phyloP scores from a whole-genome alignment of 1,140 invertebrate species.

The Araneus ventricosus region DNA sequence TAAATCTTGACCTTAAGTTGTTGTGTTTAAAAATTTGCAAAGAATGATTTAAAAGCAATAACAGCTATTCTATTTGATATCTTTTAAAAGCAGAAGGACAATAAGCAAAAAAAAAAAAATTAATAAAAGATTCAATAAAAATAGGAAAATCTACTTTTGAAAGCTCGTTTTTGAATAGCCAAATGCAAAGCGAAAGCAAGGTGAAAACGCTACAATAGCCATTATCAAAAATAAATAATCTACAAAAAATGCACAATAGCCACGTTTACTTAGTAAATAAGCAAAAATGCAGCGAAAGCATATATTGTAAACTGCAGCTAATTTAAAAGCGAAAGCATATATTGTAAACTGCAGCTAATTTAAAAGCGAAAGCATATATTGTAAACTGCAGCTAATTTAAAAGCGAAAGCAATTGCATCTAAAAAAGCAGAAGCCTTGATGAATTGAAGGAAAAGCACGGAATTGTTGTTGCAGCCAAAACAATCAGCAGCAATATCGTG shows the following conservation, averaged over 20 bases:
- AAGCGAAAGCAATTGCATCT: neutral
- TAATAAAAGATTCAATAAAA: neutral
- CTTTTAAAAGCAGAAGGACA: neutral
- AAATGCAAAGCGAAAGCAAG: constrained; percentile 22
- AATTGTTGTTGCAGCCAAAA: neutral
- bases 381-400: neutral
- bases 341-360: too few species aligned
- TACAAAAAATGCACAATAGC: neutral
- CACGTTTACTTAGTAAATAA: neutral
- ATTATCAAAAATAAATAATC: neutral
- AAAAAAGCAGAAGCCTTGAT: neutral
- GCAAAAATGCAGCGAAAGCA: too few species aligned
- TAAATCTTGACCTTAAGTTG: too few species aligned
- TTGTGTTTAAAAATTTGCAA: too few species aligned
- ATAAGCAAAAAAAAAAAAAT: neutral
- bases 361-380: neutral
- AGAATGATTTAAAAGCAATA: neutral
- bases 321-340: too few species aligned
- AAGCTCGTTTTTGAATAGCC: neutral
- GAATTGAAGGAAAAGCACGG: neutral
- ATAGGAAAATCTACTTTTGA: neutral
- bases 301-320: too few species aligned
- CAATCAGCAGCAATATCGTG: neutral
- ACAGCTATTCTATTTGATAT: neutral
- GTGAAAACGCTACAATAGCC: neutral